Percentiles rank a stretch among this genome's conserved stretches.
Evolutionary conservation across 30 jellyfish, hydroid and myxozoan species (phyloP).

Genomic region (Phacellophora camtschatica): DNA sequence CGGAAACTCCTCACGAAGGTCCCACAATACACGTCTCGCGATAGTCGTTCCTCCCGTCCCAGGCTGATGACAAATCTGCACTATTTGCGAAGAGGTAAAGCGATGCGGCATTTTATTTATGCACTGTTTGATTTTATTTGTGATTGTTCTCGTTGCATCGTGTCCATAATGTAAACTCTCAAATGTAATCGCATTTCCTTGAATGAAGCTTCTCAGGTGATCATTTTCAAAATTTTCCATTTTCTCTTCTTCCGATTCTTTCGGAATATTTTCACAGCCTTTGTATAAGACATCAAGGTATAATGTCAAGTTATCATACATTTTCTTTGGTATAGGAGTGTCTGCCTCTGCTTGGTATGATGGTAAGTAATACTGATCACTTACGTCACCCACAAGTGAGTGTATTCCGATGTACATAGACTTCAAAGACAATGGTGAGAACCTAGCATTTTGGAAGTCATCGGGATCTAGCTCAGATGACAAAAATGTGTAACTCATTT

Average conservation of each 20-base stretch:
- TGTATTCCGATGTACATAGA: conserved; percentile 7
- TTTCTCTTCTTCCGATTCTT: conserved; percentile 8
- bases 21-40: conserved; percentile 57
- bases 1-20: conserved; percentile 20
- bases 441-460: neutral
- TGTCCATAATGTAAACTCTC: conserved; percentile 44
- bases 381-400: conserved; percentile 16
- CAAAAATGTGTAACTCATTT: conserved; percentile 2
- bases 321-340: neutral
- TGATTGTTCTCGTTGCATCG: conserved; percentile 30
- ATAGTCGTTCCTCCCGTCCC: conserved; percentile 71
- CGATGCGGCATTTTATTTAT: neutral
- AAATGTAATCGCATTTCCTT: conserved; percentile 45
- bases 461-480: conserved; percentile 15
- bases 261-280: conserved; percentile 60
- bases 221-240: conserved; percentile 15
- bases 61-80: conserved; percentile 47
- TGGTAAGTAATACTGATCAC: conserved; percentile 22
- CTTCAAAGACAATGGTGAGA: conserved; percentile 4
- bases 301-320: neutral
- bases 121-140: neutral
- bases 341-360: neutral
- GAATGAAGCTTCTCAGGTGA: conserved; percentile 23
- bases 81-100: conserved; percentile 15
- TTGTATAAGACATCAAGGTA: conserved; percentile 35